A percentile compares a stretch with the other conserved stretches of the same genome.
phyloP scores from a whole-genome alignment of 2,888 invertebrate species.

The Lochmaea crataegi region DNA sequence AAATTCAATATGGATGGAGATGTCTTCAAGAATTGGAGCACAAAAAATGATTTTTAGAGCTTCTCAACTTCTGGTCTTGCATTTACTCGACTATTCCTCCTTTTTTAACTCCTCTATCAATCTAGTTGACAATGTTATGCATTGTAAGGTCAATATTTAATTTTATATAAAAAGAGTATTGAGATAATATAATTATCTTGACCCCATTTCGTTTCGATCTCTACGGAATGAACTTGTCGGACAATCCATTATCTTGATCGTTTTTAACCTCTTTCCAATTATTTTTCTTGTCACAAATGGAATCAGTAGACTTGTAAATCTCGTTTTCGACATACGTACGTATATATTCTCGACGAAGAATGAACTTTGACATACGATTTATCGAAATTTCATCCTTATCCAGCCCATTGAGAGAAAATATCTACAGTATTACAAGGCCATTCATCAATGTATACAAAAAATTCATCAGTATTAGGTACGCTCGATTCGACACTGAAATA shows the following conservation, averaged over 20 bases:
- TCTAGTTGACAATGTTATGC: too few species aligned
- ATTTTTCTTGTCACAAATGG: conserved; percentile 4
- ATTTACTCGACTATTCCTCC: too few species aligned
- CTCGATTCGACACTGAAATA: conserved; percentile 36
- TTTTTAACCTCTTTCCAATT: background rate
- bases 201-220: background rate
- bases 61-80: too few species aligned
- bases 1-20: too few species aligned
- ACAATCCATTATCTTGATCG: background rate
- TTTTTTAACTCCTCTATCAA: too few species aligned
- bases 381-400: conserved; percentile 35
- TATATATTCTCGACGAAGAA: too few species aligned
- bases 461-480: conserved; percentile 38
- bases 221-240: background rate
- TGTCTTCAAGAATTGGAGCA: too few species aligned
- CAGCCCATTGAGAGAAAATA: conserved; percentile 20
- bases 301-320: conserved; percentile 2
- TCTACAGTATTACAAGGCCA: conserved; percentile 33
- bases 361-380: conserved; percentile 31
- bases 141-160: too few species aligned
- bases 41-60: too few species aligned
- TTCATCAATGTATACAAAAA: conserved; percentile 39
- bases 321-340: background rate
- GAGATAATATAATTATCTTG: too few species aligned
- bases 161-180: background rate